These are phyloP conservation scores for Stigmatopora nigra DNA, from an alignment of 2,113 vertebrate species.

Conservation along the genomic window DNA sequence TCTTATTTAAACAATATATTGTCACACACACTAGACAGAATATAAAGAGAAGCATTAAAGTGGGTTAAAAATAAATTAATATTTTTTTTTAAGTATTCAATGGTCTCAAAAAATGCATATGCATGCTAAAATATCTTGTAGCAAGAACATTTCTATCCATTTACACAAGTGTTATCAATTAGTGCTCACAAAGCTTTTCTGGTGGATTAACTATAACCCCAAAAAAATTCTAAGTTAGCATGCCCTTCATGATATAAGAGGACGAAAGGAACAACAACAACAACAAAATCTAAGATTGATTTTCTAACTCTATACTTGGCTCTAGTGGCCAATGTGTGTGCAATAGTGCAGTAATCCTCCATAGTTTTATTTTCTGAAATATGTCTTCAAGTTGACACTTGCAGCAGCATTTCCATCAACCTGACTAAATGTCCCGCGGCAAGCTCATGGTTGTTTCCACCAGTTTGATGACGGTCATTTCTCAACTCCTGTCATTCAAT, in stretches of 20 bases:
- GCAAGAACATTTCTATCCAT: too few species aligned
- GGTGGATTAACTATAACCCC: too few species aligned
- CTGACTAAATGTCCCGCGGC: constrained; percentile 29
- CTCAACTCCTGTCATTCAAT: constrained; percentile 44
- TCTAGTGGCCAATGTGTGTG: constrained; percentile 6
- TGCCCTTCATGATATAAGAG: not conserved
- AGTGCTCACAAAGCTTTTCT: too few species aligned
- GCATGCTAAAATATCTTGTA: too few species aligned
- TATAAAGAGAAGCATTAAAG: too few species aligned
- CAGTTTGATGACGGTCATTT: constrained; percentile 45
- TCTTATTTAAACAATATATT: too few species aligned
- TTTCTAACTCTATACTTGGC: not conserved
- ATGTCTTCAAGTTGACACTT: constrained; percentile 8
- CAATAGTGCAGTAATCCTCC: not conserved
- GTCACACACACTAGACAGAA: too few species aligned
- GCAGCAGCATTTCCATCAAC: constrained; percentile 8
- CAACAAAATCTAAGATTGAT: constrained; percentile 1
- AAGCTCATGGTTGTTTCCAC: constrained; percentile 30
- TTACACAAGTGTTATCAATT: too few species aligned
- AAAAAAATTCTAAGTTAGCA: too few species aligned
- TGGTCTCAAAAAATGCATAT: too few species aligned
- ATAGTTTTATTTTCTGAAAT: not conserved
- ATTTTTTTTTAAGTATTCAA: too few species aligned
- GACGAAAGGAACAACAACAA: not conserved
- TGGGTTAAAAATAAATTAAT: too few species aligned